Base-by-base conservation (phyloP, 1,140 invertebrate species). In the Scylla paramamosain region DNA sequence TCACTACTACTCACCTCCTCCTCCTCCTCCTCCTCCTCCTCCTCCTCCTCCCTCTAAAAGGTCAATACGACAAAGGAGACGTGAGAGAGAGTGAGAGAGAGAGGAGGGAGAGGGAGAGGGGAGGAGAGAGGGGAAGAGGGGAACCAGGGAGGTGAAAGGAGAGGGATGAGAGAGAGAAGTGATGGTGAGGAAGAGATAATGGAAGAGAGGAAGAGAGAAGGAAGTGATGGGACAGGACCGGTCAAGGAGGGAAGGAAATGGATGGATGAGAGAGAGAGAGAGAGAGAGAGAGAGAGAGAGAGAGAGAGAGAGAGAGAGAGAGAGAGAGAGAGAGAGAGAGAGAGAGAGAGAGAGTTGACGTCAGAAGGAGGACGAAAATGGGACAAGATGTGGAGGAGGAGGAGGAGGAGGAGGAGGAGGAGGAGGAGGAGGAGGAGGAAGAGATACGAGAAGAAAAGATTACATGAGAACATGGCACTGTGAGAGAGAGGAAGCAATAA, bases 21-120 rank as follows among this genome's bases (percentile, higher is more conserved):
- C 67, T 77, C 20, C 52, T 3, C n/a, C 67, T n/a, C 67, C 67
- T 2, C 67, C 67, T 77, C 67, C 67, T n/a, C 67, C n/a, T 77
- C 52, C 52, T 59, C 52, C 52, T 59, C 52, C 52, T 59, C 10
- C 39, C 67, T 77, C 67, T 20, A 77, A 77, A 77, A 77, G 67
- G 67, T 77, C 67, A 77, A 77, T 77, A 77, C 20, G 67, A 77
- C 67, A 77, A 77, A 77, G n/a, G 67, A n/a, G 67, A n/a, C 67
- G 25, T 77, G n/a, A 77, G 25, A 77, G 67, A 25, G 59, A 67
- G 59, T 10, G 59, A 25, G 59, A n/a, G n/a, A 3, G n/a, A n/a
- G n/a, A n/a, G 67, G 8, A 7, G 67, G 25, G 8, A n/a, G 25
- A 8, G 25, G 20, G 67, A n/a, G 25, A 77, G 67, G 20, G 25